A percentile compares a stretch with the other conserved stretches of the same genome.
These are phyloP conservation scores for Drosophila pectinifera DNA, from an alignment of 1,140 invertebrate genomes.

Conservation along the genomic window DNA sequence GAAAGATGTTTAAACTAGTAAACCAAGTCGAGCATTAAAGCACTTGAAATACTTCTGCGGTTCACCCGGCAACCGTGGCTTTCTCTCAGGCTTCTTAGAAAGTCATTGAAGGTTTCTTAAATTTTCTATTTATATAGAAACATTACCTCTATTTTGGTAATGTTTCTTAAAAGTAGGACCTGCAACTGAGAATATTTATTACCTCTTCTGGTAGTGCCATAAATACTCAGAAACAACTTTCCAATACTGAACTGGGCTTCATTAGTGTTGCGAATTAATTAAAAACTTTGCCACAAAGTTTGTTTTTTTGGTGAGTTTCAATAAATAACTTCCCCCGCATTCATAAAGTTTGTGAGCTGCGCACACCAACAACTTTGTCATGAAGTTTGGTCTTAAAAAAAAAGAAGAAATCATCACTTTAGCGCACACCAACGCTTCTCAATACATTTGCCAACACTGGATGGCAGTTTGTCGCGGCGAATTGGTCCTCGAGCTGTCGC, in stretches of 20 bases:
- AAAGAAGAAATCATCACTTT: neutral
- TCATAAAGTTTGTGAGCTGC: constrained; percentile 10
- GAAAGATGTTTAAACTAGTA: constrained; percentile 9
- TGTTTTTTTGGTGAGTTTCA: neutral
- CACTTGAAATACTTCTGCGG: constrained; percentile 25
- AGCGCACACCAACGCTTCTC: constrained; percentile 23
- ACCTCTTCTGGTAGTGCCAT: neutral
- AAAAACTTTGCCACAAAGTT: constrained; percentile 24
- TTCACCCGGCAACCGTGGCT: constrained; percentile 12
- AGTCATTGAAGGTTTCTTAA: neutral
- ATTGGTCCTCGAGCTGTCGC: constrained; percentile 32
- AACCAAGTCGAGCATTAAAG: constrained; percentile 27
- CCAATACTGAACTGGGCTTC: constrained; percentile 1
- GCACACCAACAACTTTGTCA: constrained; percentile 11
- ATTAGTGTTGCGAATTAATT: constrained; percentile 26
- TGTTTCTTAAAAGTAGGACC: neutral
- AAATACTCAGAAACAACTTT: constrained; percentile 2
- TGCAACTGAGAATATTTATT: neutral
- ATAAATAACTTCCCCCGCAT: constrained; percentile 3
- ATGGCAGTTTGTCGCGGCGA: constrained; percentile 7
- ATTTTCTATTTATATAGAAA: neutral
- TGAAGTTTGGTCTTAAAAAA: constrained; percentile 10
- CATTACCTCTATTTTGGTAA: neutral
- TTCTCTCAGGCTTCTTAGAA: neutral
- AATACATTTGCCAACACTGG: constrained; percentile 35